Base-by-base conservation (phyloP, 2,797 vertebrate species). In the Pipistrellus pygmaeus region DNA sequence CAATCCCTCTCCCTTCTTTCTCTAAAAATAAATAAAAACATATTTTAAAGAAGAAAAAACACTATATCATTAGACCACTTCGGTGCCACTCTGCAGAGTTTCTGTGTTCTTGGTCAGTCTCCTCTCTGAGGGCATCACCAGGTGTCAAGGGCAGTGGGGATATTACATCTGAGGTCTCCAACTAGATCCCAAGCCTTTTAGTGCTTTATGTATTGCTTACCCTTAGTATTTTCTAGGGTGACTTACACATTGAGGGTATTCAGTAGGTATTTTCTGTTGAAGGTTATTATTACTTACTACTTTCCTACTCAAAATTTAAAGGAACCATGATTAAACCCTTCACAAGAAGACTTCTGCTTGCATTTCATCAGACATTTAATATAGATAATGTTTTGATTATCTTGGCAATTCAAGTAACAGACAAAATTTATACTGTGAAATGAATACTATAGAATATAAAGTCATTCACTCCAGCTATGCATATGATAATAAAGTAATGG, bases 401-500 rank as follows among this genome's bases (percentile, higher is more conserved):
- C 62, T 90, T 92, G 91, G 62, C 41, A 66, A 53, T 2, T 13
- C 51, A 57, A 53, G 23, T 77, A 17, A 78, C 2, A 93, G 64
- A 64, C 38, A 87, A 55, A 96, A 77, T 64, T 68, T 82, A 44
- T 32, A 84, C 32, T 83, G 10, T 60, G 23, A 48, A 85, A 75
- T 71, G 5, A 72, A 3, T 89, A 32, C 27, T 64, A 3, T 25
- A 66, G 75, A 81, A 66, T 48, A 48, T 2, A 83, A 77, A 85
- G 5, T 90, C 32, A n/a, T 71, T 88, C 14, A 82, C 53, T 75
- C 11, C 69, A 48, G 32, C 44, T 81, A 72, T 87, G 11, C 23
- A 87, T 90, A 21, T 78, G 25, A 46, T 32, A 95, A 14, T 25
- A 46, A 86, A 14, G 51, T 85, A 87, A 96, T 14, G 75, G 27